Evolutionary conservation across 2,888 invertebrate genomes (phyloP).

Genomic region (Melipona bicolor): DNA sequence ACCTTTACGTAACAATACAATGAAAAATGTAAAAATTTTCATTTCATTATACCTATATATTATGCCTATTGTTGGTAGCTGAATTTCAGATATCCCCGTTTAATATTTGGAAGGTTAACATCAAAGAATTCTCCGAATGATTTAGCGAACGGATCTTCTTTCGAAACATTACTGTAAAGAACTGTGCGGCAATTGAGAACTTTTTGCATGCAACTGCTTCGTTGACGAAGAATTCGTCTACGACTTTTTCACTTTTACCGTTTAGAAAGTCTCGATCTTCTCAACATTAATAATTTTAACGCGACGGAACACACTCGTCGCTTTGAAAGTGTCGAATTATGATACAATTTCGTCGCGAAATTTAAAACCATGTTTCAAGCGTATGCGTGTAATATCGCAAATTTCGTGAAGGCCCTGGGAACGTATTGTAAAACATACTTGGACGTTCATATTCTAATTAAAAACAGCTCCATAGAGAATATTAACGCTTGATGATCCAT

Average conservation of each 20-base stretch:
- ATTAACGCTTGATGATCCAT: background rate
- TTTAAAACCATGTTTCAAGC: background rate
- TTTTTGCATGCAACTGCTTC: background rate
- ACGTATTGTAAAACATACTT: slow-evolving; percentile 43
- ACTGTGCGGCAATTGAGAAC: background rate
- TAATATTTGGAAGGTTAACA: background rate
- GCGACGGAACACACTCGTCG: background rate
- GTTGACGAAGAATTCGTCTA: background rate
- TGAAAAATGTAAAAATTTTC: background rate
- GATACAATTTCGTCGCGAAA: background rate
- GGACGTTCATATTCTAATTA: slow-evolving; percentile 9
- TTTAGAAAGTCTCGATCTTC: background rate
- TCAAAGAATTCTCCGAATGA: background rate
- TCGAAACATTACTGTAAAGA: background rate
- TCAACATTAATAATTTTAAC: background rate
- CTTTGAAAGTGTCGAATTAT: background rate
- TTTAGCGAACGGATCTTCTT: background rate
- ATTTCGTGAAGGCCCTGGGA: slow-evolving; percentile 46
- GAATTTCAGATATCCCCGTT: background rate
- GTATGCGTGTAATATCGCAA: background rate
- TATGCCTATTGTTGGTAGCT: too few species aligned
- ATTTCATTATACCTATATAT: too few species aligned
- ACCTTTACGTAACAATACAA: background rate
- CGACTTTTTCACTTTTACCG: background rate
- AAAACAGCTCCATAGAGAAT: background rate